A percentile compares a stretch with the other conserved stretches of the same genome.
These are phyloP conservation scores for Pectinophora gossypiella DNA, from an alignment of 1,140 invertebrate species.

Conservation along the genomic window DNA sequence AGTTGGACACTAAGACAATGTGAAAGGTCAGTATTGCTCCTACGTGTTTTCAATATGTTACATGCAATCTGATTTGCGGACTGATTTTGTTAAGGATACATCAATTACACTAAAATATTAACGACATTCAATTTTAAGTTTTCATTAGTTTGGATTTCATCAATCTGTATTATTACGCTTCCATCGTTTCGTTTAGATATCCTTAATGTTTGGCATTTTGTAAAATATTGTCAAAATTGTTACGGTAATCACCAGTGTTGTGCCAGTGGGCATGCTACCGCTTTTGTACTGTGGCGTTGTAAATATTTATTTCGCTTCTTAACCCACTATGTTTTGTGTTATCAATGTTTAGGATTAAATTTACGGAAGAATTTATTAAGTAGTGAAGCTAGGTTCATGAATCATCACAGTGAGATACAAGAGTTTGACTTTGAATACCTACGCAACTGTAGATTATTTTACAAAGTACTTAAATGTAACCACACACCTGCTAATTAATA, in stretches of 20 bases:
- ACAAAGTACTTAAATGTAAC: background rate
- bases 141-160: background rate
- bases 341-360: slow-evolving; percentile 44
- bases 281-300: slow-evolving; percentile 70
- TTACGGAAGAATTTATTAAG: slow-evolving; percentile 32
- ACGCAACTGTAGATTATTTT: slow-evolving; percentile 24
- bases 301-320: slow-evolving; percentile 50
- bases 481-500: background rate
- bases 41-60: background rate
- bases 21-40: slow-evolving; percentile 90
- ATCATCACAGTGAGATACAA: slow-evolving; percentile 51
- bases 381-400: slow-evolving; percentile 49
- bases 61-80: background rate
- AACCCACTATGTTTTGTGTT: slow-evolving; percentile 43
- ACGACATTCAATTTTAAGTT: background rate
- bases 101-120: background rate
- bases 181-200: slow-evolving; percentile 42
- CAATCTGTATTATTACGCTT: slow-evolving; percentile 25
- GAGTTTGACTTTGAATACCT: slow-evolving; percentile 73
- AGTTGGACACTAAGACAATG: slow-evolving; percentile 99
- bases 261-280: slow-evolving; percentile 65
- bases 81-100: background rate
- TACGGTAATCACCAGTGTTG: slow-evolving; percentile 26
- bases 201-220: slow-evolving; percentile 12
- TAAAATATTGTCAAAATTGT: slow-evolving; percentile 6